These are phyloP conservation scores for Coregonus ussuriensis DNA, from an alignment of 2,797 vertebrate species.

Conservation along the genomic window DNA sequence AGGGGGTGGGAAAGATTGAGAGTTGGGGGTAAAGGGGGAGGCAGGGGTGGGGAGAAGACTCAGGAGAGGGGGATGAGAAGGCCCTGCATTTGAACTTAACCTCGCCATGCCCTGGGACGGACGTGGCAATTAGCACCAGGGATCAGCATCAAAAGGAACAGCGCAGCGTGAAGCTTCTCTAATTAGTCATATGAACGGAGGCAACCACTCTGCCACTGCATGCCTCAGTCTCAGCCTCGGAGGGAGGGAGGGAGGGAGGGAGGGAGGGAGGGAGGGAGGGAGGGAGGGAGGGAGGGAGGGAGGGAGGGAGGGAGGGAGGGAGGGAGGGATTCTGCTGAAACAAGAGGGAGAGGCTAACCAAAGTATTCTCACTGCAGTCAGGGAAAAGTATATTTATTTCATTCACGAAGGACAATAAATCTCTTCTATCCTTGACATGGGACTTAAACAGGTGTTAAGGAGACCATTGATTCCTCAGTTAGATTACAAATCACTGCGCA, in stretches of 20 bases:
- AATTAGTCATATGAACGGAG: conserved; percentile 99
- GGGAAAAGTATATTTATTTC: no score
- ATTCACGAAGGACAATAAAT: no score
- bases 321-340: neutral
- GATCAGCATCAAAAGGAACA: conserved; percentile 92
- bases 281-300: neutral
- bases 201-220: conserved; percentile 78
- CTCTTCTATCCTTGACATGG: no score
- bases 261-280: neutral
- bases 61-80: conserved; percentile 53
- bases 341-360: neutral
- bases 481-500: no score
- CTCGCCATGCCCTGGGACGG: conserved; percentile 78
- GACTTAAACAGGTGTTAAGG: no score
- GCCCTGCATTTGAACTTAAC: conserved; percentile 91
- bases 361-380: neutral
- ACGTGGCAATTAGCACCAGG: conserved; percentile 90
- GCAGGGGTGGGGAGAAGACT: conserved; percentile 29
- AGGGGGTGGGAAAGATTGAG: conserved; percentile 28
- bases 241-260: conserved; percentile 27
- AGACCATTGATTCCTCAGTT: no score
- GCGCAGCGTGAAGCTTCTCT: conserved; percentile 91
- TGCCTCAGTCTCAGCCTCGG: conserved; percentile 69
- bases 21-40: conserved; percentile 37
- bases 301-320: neutral